A percentile compares a stretch with the other conserved stretches of the same genome.
These are phyloP conservation scores for Atta colombica DNA, from an alignment of 1,140 invertebrate genomes.

Conservation along the genomic window DNA sequence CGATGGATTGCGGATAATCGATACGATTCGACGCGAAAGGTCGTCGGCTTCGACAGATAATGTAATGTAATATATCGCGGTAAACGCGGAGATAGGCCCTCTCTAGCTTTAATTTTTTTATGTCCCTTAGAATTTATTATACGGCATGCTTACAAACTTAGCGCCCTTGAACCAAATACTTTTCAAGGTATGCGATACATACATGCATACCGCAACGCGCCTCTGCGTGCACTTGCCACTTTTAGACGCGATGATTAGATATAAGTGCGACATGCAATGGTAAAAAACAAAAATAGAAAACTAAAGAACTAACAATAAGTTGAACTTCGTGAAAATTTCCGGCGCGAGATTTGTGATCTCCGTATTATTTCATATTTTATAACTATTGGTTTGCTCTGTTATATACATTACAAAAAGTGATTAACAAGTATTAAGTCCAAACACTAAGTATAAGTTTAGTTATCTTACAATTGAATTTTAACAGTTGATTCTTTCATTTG, in stretches of 20 bases:
- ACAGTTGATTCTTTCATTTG: not conserved
- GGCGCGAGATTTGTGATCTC: not conserved
- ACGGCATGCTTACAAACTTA: slow-evolving; percentile 72
- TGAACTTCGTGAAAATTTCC: not conserved
- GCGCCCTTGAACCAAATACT: slow-evolving; percentile 79
- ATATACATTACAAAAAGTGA: not conserved
- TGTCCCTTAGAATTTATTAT: slow-evolving; percentile 70
- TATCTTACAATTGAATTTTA: not conserved
- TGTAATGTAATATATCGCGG: not conserved
- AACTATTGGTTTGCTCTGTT: not conserved
- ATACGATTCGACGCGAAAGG: slow-evolving; percentile 59
- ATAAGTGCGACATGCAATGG: slow-evolving; percentile 67
- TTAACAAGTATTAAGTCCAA: not conserved
- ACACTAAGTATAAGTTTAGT: not conserved
- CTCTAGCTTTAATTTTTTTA: slow-evolving; percentile 64
- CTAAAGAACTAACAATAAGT: not conserved
- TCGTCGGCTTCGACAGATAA: slow-evolving; percentile 37
- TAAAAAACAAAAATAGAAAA: slow-evolving; percentile 40
- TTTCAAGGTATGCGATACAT: slow-evolving; percentile 75
- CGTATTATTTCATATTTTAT: not conserved
- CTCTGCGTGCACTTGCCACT: slow-evolving; percentile 64
- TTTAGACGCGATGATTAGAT: slow-evolving; percentile 68
- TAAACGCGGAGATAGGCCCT: slow-evolving; percentile 37
- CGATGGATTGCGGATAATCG: slow-evolving; percentile 51
- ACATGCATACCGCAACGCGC: slow-evolving; percentile 69